phyloP scores from a whole-genome alignment of 2,888 invertebrate species.

The Andrena bucephala region DNA sequence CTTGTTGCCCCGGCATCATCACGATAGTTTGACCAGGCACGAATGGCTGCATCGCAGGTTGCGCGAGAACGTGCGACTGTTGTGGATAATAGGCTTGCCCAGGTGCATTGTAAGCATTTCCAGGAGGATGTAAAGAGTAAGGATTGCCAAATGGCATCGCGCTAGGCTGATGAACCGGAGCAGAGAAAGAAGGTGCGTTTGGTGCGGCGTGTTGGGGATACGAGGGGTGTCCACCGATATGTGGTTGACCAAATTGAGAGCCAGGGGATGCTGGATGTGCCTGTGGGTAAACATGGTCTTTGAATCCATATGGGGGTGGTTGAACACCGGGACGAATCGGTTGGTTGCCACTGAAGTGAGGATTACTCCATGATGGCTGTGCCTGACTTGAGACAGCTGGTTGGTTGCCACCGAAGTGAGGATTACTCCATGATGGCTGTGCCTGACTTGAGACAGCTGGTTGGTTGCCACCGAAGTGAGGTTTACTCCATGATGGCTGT shows the following conservation, averaged over 20 bases:
- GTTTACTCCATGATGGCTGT: too few species aligned
- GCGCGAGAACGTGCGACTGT: constrained; percentile 65
- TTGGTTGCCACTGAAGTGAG: constrained; percentile 24
- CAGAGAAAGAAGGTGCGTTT: neutral
- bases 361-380: constrained; percentile 51
- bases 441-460: constrained; percentile 2
- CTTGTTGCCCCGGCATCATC: constrained; percentile 61
- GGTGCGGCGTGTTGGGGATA: constrained; percentile 3
- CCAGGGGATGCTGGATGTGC: neutral
- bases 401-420: neutral
- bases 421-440: constrained; percentile 12
- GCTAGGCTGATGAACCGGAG: constrained; percentile 21
- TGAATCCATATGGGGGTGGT: constrained; percentile 59
- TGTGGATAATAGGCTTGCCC: constrained; percentile 68
- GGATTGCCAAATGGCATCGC: constrained; percentile 68
- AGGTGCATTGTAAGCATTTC: constrained; percentile 47
- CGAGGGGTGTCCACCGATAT: constrained; percentile 4
- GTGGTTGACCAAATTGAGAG: neutral
- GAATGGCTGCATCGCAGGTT: constrained; percentile 73
- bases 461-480: constrained; percentile 8
- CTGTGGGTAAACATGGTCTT: constrained; percentile 46
- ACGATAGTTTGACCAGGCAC: constrained; percentile 75
- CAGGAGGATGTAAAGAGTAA: constrained; percentile 64
- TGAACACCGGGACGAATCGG: constrained; percentile 8
- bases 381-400: neutral